A percentile compares a stretch with the other conserved stretches of the same genome.
phyloP scores from a whole-genome alignment of 2,797 vertebrate species.

The Macrochelys suwanniensis region DNA sequence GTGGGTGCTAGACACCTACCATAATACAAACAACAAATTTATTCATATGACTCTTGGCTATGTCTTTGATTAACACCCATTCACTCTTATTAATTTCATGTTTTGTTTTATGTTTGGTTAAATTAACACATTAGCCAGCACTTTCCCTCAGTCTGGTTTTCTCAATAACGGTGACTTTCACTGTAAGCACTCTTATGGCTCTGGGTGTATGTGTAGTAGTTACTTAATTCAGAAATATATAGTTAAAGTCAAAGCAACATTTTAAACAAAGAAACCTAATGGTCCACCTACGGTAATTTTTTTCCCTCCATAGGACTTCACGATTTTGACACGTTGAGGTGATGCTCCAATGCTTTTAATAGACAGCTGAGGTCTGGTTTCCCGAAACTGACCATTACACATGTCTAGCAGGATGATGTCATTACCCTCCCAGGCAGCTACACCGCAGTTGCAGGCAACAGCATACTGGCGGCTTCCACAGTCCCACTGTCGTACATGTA shows the following conservation, averaged over 20 bases:
- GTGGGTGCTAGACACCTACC: background rate
- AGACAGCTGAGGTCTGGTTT: constrained; percentile 79
- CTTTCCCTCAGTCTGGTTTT: background rate
- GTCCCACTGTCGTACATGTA: constrained; percentile 86
- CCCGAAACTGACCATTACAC: constrained; percentile 82
- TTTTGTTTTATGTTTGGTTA: constrained; percentile 26
- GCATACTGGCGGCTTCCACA: constrained; percentile 80
- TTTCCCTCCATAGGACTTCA: constrained; percentile 85
- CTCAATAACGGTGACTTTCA: rapidly evolving
- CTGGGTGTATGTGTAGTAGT: background rate
- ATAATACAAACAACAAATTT: background rate
- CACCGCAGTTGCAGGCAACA: constrained; percentile 81
- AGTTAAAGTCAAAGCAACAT: rapidly evolving
- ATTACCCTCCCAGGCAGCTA: constrained; percentile 79
- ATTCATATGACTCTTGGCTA: rapidly evolving
- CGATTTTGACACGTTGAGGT: constrained; percentile 74
- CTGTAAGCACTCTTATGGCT: background rate
- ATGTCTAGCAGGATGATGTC: constrained; percentile 84
- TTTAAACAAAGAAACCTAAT: background rate
- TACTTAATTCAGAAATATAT: background rate
- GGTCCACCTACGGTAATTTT: constrained; percentile 87
- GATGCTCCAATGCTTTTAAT: constrained; percentile 67
- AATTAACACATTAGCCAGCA: background rate
- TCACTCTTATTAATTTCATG: background rate
- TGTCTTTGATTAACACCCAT: background rate